Evolutionary conservation across 2,797 vertebrate species (phyloP), one percentile per base, ranked within the genome.

Genomic region (Holocentrus rufus): DNA sequence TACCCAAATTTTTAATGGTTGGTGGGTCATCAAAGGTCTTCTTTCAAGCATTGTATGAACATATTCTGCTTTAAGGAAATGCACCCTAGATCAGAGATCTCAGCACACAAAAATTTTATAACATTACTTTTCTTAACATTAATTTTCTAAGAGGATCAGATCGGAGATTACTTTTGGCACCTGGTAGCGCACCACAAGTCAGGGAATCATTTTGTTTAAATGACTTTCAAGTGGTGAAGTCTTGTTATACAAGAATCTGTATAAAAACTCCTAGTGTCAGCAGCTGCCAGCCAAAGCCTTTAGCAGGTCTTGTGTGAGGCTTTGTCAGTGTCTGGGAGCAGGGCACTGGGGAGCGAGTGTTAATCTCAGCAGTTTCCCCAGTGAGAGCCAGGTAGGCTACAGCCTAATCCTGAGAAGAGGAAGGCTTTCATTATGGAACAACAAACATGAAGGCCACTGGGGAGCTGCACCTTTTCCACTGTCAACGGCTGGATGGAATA

Each of bases 401-500:
- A 67, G 63, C 53, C 72, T 90, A 87, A 87, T 88, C 79, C 87
- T 53, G 66, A 80, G 67, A 71, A 77, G 57, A 82, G 81, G 82
- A 84, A 74, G 57, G 65, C 82, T 87, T 83, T 92, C 82, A 89
- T 88, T 88, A 82, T 57, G 20, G 85, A 87, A 85, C 78, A 82
- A 88, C 77, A 81, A 85, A 82, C 75, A 86, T 5, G n/a, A 64
- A 62, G 67, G 67, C 76, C 74, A 68, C 71, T 10, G 31, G 85
- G 84, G 83, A 87, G 65, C 82, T 78, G 80, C 73, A 5, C 46
- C 79, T 79, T 81, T 81, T 47, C 73, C 70, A 67, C 80, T 64
- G 27, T 77, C 79, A 74, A 74, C 23, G 42, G 76, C 75, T 50
- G 62, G 76, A 78, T n/a, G 23, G 46, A 82, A 77, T 81, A 76